These are phyloP conservation scores for Nebria brevicollis DNA, from an alignment of 2,888 invertebrate species.

Conservation along the genomic window DNA sequence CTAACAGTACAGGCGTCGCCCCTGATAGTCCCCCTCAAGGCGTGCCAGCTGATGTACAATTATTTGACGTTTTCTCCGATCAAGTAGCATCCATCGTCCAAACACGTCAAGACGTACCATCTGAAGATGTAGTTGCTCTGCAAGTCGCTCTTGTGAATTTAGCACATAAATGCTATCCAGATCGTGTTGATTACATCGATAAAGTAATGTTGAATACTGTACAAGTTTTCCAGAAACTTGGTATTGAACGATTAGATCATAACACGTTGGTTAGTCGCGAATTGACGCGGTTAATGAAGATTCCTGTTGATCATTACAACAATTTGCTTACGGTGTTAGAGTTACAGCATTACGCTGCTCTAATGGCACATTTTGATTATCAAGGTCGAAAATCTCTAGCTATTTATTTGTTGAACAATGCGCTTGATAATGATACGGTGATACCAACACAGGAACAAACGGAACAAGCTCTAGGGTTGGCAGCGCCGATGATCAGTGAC, in stretches of 20 bases:
- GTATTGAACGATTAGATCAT: constrained; percentile 82
- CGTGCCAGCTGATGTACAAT: constrained; percentile 86
- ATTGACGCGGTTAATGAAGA: constrained; percentile 89
- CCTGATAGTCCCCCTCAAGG: constrained; percentile 62
- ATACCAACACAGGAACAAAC: constrained; percentile 91
- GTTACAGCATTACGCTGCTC: constrained; percentile 85
- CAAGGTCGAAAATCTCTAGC: constrained; percentile 86
- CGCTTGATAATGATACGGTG: constrained; percentile 87
- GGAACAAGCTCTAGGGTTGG: constrained; percentile 68
- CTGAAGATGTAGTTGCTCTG: constrained; percentile 94
- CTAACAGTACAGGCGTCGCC: constrained; percentile 23
- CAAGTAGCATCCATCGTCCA: constrained; percentile 95
- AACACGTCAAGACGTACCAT: constrained; percentile 92
- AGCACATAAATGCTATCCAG: constrained; percentile 96
- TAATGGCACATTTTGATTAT: constrained; percentile 89
- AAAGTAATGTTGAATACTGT: constrained; percentile 92
- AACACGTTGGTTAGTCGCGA: constrained; percentile 91
- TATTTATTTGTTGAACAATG: constrained; percentile 88
- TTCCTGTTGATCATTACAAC: constrained; percentile 95
- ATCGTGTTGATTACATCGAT: constrained; percentile 93
- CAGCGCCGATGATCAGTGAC: constrained; percentile 87
- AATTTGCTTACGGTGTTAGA: constrained; percentile 88
- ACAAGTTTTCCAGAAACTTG: constrained; percentile 85
- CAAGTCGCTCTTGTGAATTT: constrained; percentile 95
- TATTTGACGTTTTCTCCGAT: constrained; percentile 98